Conservation (phyloP, 2,113 vertebrate species). For the Oreochromis spilurus region DNA sequence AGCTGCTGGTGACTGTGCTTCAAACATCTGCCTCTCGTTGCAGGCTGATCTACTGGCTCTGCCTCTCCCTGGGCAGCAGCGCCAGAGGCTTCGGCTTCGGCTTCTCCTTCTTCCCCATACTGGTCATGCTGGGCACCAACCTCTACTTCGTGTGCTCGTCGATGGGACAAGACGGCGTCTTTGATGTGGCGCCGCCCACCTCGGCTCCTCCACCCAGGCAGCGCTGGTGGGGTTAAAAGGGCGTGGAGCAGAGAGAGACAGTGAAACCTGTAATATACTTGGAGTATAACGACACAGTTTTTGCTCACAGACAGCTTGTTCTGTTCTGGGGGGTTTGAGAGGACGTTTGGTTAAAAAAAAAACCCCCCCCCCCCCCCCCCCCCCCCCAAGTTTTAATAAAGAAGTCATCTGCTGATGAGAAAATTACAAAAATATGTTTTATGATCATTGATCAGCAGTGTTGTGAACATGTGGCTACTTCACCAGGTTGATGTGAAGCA, state of each 20-base stretch:
- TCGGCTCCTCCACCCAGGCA: constrained; percentile 40
- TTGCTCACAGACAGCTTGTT: neutral
- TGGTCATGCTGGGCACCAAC: constrained; percentile 83
- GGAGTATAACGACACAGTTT: neutral
- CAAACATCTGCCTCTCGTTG: neutral
- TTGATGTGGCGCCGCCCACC: constrained; percentile 54
- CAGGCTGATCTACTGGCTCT: constrained; percentile 89
- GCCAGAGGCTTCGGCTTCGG: constrained; percentile 82
- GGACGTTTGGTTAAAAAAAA: neutral
- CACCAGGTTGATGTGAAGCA: neutral
- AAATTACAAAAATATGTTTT: neutral
- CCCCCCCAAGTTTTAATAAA: neutral
- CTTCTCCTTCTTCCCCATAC: constrained; percentile 83
- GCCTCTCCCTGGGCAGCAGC: constrained; percentile 77
- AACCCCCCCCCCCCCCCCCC: neutral
- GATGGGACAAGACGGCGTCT: constrained; percentile 67
- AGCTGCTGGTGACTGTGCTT: neutral
- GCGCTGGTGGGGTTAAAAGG: constrained; percentile 78
- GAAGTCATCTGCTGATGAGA: neutral
- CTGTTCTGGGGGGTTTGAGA: neutral
- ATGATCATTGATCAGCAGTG: neutral
- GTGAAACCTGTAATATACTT: neutral
- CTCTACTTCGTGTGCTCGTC: constrained; percentile 81
- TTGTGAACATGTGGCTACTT: neutral
- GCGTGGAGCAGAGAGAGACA: neutral